A percentile compares a stretch with the other conserved stretches of the same genome.
phyloP scores from a whole-genome alignment of 2,797 vertebrate species.

The Dromococcyx pavoninus region DNA sequence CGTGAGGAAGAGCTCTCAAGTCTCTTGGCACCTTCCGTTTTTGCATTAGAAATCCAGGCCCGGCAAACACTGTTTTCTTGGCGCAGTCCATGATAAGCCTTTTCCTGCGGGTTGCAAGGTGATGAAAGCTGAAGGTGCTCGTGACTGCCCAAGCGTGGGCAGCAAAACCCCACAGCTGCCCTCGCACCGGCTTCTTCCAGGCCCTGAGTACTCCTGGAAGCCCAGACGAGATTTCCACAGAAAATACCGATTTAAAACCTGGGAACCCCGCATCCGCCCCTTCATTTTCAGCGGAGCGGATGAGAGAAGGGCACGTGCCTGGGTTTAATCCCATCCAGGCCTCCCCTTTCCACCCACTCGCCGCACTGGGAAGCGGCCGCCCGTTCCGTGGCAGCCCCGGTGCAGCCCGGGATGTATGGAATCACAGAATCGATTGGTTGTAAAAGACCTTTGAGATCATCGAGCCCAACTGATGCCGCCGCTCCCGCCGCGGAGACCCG shows the following conservation, averaged over 20 bases:
- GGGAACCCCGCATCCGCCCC: no score
- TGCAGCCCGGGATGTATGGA: neutral
- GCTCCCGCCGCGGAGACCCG: neutral
- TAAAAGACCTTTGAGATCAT: no score
- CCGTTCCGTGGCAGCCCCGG: no score
- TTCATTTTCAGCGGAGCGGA: neutral
- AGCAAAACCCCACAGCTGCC: neutral
- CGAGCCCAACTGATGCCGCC: neutral
- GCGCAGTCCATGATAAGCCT: neutral
- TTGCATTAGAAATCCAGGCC: neutral
- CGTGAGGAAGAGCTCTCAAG: accelerated
- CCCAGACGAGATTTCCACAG: neutral
- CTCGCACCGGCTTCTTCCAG: neutral
- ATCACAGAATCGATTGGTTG: no score
- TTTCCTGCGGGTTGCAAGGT: neutral
- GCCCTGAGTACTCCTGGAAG: neutral
- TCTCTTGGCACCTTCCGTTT: neutral
- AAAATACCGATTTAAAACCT: neutral
- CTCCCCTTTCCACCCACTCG: neutral
- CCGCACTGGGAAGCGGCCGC: neutral
- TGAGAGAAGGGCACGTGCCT: neutral
- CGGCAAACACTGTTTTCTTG: neutral
- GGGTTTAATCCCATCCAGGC: neutral
- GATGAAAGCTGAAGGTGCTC: neutral
- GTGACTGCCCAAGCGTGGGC: neutral